Evolutionary conservation across 2,113 vertebrate genomes (phyloP), one percentile per base, ranked within the genome.

Genomic region (Spea bombifrons): DNA sequence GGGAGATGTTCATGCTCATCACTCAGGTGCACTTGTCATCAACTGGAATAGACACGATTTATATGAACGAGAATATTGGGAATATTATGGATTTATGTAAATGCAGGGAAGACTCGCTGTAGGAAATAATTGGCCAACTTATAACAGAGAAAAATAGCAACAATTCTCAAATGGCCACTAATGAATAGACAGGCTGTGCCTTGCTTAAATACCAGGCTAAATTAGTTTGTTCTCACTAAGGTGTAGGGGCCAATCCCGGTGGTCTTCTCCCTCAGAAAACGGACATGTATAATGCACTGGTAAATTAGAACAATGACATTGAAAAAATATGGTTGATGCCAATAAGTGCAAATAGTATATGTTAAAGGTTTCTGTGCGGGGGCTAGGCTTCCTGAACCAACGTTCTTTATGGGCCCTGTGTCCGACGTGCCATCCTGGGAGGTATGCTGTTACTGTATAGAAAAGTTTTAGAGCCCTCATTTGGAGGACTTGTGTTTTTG

Each of bases 71-170:
- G 66, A 50, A 64, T 63, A 71, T 63, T 71, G 59, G 55, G 10
- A 71, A 64, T 78, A 78, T 64, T 71, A 78, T 71, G 61, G 68
- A 78, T 78, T 71, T 71, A 78, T 78, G 68, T 46, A 73, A 66
- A 79, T 79, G n/a, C 69, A 63, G 75, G 75, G 53, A 9, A 4
- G 16, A 45, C 5, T 9, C 45, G 48, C 46, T 45, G 9, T n/a
- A 48, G 8, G 53, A 77, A 70, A 70, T 77, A 63, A 77, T 70
- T 77, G 55, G 53, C 66, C 12, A 10, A 5, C 5, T 55, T 9
- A 53, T 47, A 53, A 13, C 8, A 4, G 46, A 63, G 75, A 45
- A 73, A 73, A 73, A 57, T 47, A 73, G 16, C 63, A 66, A 47
- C 49, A 67, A 13, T 4, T 46, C 9, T 53, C n/a, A 15, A 67